A percentile compares a stretch with the other conserved stretches of the same genome.
phyloP scores from a whole-genome alignment of 2,888 invertebrate genomes.

The Nowickia ferox region DNA sequence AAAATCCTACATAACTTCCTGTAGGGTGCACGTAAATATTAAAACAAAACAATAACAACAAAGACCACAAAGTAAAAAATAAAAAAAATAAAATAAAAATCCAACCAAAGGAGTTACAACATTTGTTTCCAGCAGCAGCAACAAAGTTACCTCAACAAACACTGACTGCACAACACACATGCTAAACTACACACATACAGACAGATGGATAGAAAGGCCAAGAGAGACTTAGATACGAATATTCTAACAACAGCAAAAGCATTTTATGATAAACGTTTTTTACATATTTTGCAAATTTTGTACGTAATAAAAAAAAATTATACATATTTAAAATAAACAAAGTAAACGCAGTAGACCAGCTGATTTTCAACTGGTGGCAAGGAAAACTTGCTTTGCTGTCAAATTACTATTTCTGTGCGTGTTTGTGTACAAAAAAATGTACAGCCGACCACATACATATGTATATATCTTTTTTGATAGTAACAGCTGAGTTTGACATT shows the following conservation, averaged over 20 bases:
- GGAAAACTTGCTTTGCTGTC: neutral
- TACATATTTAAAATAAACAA: neutral
- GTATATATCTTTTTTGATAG: neutral
- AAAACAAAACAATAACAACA: constrained; percentile 16
- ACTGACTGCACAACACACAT: constrained; percentile 19
- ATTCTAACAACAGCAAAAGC: constrained; percentile 43
- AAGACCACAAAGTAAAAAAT: constrained; percentile 33
- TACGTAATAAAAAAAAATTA: neutral
- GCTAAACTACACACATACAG: constrained; percentile 16
- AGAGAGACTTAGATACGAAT: constrained; percentile 31
- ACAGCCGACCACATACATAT: neutral
- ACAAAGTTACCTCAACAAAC: constrained; percentile 26
- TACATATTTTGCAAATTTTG: neutral
- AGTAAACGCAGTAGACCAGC: neutral
- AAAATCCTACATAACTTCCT: neutral
- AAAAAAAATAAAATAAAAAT: constrained; percentile 13
- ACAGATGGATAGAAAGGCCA: constrained; percentile 4
- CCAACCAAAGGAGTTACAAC: constrained; percentile 1
- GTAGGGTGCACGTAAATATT: constrained; percentile 19
- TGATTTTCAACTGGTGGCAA: neutral
- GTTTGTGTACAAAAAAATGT: neutral
- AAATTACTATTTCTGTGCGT: neutral
- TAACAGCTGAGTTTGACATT: neutral
- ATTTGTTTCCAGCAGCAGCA: constrained; percentile 33
- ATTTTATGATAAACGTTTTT: constrained; percentile 57